Evolutionary conservation across 2,797 vertebrate species (phyloP).

Genomic region (Hydrophis major): DNA sequence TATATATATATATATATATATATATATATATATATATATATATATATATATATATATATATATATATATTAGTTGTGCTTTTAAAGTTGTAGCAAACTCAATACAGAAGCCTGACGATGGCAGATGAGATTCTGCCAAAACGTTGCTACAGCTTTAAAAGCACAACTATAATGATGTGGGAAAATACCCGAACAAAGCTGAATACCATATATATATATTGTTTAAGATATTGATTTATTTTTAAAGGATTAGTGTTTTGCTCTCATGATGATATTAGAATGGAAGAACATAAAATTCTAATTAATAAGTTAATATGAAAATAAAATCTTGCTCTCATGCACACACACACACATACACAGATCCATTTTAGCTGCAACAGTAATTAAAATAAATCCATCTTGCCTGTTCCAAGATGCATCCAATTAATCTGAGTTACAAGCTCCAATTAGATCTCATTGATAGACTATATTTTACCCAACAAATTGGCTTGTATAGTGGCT

Average conservation of each 20-base stretch:
- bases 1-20: no score
- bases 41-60: no score
- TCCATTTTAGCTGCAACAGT: neutral
- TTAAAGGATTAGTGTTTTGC: neutral
- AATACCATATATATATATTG: neutral
- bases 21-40: no score
- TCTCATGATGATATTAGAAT: neutral
- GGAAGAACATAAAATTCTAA: neutral
- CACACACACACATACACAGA: no score
- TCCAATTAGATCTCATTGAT: conserved; percentile 36
- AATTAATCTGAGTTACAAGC: conserved; percentile 27
- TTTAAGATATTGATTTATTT: neutral
- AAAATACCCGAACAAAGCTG: no score
- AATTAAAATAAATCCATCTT: conserved; percentile 32
- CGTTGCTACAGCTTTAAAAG: no score
- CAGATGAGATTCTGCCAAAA: no score
- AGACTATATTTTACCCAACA: conserved; percentile 15
- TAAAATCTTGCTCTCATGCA: neutral
- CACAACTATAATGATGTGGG: no score
- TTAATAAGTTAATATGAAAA: neutral
- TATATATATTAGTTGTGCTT: no score
- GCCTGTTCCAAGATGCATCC: neutral
- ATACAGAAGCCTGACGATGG: no score
- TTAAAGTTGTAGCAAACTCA: no score
- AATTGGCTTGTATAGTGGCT: conserved; percentile 19